Evolutionary conservation across 2,113 vertebrate species (phyloP), one percentile per base, ranked within the genome.

Genomic region (Sorex araneus): DNA sequence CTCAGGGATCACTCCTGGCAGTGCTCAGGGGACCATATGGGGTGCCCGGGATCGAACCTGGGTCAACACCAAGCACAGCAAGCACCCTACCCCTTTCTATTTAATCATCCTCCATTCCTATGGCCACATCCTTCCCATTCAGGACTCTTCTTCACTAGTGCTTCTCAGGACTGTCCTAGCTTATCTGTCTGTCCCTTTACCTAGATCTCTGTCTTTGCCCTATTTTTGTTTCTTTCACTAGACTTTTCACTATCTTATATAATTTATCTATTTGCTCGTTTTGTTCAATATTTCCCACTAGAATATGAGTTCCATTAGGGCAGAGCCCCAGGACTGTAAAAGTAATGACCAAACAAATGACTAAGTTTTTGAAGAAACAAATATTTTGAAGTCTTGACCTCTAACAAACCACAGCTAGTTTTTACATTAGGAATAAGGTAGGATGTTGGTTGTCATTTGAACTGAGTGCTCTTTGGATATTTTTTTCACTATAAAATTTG

Each of bases 401-500:
- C 57, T 84, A 73, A 83, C 82, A 73, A 90, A 40, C 32, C 25
- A 75, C 6, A 64, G 10, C 36, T 30, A 70, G n/a, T 77, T 77
- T 92, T 90, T 87, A 30, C 40, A 18, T 6, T 66, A 91, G 70
- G 10, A 86, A 27, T 91, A 70, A 92, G 45, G 50, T 69, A 81
- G 66, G 28, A 71, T 81, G 12, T 9, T 40, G 63, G 3, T 87
- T 81, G 74, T 92, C 34, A 87, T 32, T 92, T 91, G 50, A 93
- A n/a, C 34, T 84, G 34, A 86, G 47, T 84, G 45, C 3, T 60
- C 28, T 92, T 78, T 43, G 27, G 45, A 28, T n/a, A n/a, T n/a
- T 30, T 87, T 70, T 85, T 92, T 83, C 82, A 81, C 74, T 87
- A n/a, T 63, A 66, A 89, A 95, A 87, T 32, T 73, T 95, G 40